phyloP scores from a whole-genome alignment of 1,140 invertebrate species.

The Rhyzopertha dominica region DNA sequence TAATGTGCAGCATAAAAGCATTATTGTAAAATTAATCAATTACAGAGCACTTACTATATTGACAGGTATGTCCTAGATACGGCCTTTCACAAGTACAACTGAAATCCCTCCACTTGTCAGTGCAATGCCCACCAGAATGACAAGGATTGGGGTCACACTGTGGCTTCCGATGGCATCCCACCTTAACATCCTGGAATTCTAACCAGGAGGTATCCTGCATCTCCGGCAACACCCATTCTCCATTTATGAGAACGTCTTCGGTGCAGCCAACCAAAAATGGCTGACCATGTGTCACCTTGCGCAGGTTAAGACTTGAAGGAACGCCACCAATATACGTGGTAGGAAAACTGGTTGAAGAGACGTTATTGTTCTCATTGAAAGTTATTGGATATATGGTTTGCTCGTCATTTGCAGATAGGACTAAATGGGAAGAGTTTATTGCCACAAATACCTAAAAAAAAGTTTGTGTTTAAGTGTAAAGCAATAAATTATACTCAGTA shows the following conservation, averaged over 20 bases:
- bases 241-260: conserved; percentile 84
- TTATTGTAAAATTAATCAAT: too few species aligned
- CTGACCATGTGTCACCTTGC: conserved; percentile 62
- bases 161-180: conserved; percentile 68
- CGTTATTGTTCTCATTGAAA: conserved; percentile 58
- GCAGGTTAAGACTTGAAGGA: conserved; percentile 54
- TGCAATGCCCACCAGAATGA: conserved; percentile 77
- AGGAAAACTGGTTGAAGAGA: conserved; percentile 71
- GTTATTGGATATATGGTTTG: conserved; percentile 82
- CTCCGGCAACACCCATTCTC: conserved; percentile 59
- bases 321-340: conserved; percentile 74
- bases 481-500: too few species aligned
- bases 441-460: conserved; percentile 76
- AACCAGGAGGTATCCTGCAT: conserved; percentile 21
- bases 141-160: conserved; percentile 87
- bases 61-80: conserved; percentile 79
- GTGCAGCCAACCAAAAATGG: conserved; percentile 85
- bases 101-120: conserved; percentile 84
- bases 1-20: too few species aligned
- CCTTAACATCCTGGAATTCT: conserved; percentile 52
- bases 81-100: conserved; percentile 81
- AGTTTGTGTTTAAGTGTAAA: too few species aligned
- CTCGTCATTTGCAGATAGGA: conserved; percentile 79
- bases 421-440: conserved; percentile 79
- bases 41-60: conserved; percentile 68